These are phyloP conservation scores for Parauchenoglanis ngamensis DNA, from an alignment of 2,797 vertebrate species.

Conservation along the genomic window DNA sequence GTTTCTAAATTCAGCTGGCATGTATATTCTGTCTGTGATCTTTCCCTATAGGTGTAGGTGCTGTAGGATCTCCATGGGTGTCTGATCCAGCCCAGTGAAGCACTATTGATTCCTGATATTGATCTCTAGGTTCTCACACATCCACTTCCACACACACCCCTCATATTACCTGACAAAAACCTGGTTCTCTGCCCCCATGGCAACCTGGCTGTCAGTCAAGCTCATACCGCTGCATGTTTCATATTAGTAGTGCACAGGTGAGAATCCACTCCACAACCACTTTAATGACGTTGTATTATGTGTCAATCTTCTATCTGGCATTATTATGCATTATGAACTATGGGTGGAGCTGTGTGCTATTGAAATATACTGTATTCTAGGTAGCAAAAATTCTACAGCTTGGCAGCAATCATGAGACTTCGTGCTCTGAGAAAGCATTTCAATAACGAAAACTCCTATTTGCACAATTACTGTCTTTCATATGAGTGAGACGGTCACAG, in stretches of 20 bases:
- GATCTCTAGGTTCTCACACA: conserved; percentile 53
- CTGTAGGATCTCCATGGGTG: conserved; percentile 42
- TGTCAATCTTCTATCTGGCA: not conserved
- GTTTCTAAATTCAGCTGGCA: conserved; percentile 43
- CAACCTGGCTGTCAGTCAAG: conserved; percentile 47
- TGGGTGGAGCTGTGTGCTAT: not conserved
- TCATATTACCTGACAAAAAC: conserved; percentile 42
- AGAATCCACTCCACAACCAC: conserved; percentile 25
- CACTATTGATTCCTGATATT: conserved; percentile 57
- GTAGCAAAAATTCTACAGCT: not conserved
- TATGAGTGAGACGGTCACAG: not conserved
- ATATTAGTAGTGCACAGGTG: conserved; percentile 35
- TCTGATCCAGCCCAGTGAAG: conserved; percentile 53
- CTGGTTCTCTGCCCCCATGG: conserved; percentile 46
- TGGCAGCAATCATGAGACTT: not conserved
- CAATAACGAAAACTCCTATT: not conserved
- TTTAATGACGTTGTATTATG: conserved; percentile 26
- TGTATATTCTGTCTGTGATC: conserved; percentile 32
- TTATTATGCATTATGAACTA: not conserved
- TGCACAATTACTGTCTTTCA: not conserved
- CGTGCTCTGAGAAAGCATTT: not conserved
- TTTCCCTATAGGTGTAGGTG: conserved; percentile 31
- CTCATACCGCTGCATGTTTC: conserved; percentile 41
- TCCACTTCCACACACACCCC: conserved; percentile 39
- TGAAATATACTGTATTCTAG: not conserved